These are phyloP conservation scores for Oryctes rhinoceros DNA, from an alignment of 1,140 invertebrate genomes.

Conservation along the genomic window DNA sequence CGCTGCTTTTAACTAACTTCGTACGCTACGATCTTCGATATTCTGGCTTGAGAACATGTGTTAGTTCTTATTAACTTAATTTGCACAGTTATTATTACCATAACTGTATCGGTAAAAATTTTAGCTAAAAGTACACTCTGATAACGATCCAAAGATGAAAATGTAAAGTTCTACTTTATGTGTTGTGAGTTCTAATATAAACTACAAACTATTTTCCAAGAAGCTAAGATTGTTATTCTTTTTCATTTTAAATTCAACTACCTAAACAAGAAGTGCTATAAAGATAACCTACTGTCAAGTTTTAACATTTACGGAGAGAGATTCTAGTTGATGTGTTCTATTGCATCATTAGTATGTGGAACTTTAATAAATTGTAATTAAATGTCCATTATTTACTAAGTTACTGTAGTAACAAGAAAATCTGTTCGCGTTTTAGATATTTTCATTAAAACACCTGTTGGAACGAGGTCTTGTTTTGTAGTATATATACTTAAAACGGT, in stretches of 20 bases:
- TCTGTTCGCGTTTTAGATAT: not conserved
- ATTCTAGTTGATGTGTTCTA: conserved; percentile 31
- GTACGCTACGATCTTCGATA: no score
- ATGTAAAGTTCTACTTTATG: not conserved
- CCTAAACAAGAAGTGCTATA: not conserved
- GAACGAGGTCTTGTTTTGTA: not conserved
- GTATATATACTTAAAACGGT: not conserved
- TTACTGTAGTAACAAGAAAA: conserved; percentile 10
- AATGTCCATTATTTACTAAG: not conserved
- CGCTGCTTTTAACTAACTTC: no score
- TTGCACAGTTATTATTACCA: no score
- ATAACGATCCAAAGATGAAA: not conserved
- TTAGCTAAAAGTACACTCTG: not conserved
- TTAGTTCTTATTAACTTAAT: no score
- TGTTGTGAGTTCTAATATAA: not conserved
- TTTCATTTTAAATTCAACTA: conserved; percentile 18
- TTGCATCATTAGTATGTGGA: conserved; percentile 24
- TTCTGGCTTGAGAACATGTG: no score
- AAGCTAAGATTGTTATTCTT: conserved; percentile 15
- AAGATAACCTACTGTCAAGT: not conserved
- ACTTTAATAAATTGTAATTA: conserved; percentile 8
- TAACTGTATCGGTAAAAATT: no score
- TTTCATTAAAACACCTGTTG: not conserved
- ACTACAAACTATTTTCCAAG: conserved; percentile 13
- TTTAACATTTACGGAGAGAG: conserved; percentile 23